phyloP scores from a whole-genome alignment of 53 echinoderm and acorn worm genomes.

The Antedon mediterranea region DNA sequence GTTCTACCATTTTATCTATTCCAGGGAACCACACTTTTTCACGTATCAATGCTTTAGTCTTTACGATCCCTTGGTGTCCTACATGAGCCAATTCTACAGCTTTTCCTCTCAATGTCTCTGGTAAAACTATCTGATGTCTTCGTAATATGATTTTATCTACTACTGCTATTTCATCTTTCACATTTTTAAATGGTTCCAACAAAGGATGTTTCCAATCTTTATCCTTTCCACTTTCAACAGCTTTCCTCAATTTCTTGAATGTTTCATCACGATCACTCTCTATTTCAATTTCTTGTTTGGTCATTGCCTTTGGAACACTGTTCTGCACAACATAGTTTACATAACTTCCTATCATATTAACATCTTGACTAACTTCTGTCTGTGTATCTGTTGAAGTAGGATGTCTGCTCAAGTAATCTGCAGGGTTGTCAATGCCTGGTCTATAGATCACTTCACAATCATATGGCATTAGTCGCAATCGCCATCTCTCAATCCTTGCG shows the following conservation, averaged over 20 bases:
- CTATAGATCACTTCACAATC: constrained; percentile 38
- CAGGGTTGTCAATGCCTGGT: constrained; percentile 46
- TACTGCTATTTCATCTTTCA: constrained; percentile 25
- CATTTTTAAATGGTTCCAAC: background rate
- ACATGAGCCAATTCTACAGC: too few relatives aligned
- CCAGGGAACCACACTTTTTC: too few relatives aligned
- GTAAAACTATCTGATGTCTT: constrained; percentile 3
- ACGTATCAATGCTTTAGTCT: too few relatives aligned
- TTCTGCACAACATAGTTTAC: constrained; percentile 20
- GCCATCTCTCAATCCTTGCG: too few relatives aligned
- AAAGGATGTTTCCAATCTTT: constrained; percentile 10
- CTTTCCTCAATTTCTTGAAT: constrained; percentile 9
- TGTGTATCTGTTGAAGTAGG: background rate
- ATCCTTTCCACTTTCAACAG: constrained; percentile 3
- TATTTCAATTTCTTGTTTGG: constrained; percentile 12
- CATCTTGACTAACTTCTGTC: background rate
- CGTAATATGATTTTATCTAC: constrained; percentile 15
- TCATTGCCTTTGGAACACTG: constrained; percentile 46
- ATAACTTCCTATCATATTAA: background rate
- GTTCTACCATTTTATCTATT: too few relatives aligned
- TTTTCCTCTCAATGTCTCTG: too few relatives aligned
- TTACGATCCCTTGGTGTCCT: too few relatives aligned
- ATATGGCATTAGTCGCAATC: constrained; percentile 44
- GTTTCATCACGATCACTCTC: constrained; percentile 17
- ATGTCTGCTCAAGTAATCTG: constrained; percentile 48